Conservation (phyloP, 92 coral and sea anemone species). For the Bergia sp. region DNA sequence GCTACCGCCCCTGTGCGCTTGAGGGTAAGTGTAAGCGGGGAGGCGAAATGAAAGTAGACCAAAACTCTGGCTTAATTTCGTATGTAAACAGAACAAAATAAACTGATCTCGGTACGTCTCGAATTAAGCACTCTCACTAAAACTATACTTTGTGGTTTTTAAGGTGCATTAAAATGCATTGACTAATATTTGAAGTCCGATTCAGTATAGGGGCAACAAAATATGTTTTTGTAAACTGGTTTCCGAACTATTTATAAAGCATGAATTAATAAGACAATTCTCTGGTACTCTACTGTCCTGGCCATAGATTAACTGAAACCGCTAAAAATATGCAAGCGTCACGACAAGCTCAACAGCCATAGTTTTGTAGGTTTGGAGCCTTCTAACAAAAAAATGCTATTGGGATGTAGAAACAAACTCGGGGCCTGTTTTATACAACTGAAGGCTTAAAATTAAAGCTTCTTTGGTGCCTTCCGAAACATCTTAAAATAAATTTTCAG, state of each 20-base stretch:
- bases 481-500: not conserved
- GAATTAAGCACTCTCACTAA: not conserved
- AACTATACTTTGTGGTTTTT: not conserved
- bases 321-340: not conserved
- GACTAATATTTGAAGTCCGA: not conserved
- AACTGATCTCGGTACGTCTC: not conserved
- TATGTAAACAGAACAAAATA: constrained; percentile 1
- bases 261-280: not conserved
- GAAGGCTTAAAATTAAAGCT: not conserved
- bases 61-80: constrained; percentile 11
- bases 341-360: not conserved
- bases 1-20: constrained; percentile 9
- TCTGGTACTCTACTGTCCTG: not conserved
- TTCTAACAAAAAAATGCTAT: not conserved
- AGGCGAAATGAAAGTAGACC: not conserved
- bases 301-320: not conserved
- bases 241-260: not conserved
- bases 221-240: not conserved
- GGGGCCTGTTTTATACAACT: not conserved
- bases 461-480: not conserved
- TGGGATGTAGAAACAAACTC: not conserved
- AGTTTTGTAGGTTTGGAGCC: not conserved
- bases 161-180: not conserved
- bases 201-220: not conserved
- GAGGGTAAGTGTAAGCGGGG: constrained; percentile 16